These are phyloP conservation scores for Xyrichtys novacula DNA, from an alignment of 2,797 vertebrate genomes.

Conservation along the genomic window DNA sequence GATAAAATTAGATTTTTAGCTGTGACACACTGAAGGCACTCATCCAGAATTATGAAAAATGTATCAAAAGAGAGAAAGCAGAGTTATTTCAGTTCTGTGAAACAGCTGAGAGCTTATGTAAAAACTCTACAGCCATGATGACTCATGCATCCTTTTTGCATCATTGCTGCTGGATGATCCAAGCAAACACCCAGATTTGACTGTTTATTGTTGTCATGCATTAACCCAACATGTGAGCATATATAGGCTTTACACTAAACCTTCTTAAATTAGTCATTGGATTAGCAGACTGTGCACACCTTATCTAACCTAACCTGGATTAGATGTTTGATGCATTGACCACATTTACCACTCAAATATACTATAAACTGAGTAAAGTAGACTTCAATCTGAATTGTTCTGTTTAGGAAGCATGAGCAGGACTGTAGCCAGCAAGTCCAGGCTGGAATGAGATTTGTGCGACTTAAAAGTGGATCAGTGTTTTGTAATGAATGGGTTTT, in stretches of 20 bases:
- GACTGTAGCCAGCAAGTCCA: neutral
- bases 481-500: conserved; percentile 75
- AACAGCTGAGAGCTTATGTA: conserved; percentile 11
- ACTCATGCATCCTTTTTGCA: conserved; percentile 20
- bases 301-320: neutral
- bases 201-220: neutral
- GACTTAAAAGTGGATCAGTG: conserved; percentile 75
- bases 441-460: conserved; percentile 56
- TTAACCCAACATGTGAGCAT: neutral
- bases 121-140: conserved; percentile 14
- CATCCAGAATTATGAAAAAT: neutral
- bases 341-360: neutral
- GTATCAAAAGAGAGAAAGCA: neutral
- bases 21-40: too few species aligned
- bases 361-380: neutral
- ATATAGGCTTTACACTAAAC: too few species aligned
- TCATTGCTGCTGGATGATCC: neutral
- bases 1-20: neutral
- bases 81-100: neutral
- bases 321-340: neutral
- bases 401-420: neutral
- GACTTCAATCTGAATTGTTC: neutral
- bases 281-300: neutral
- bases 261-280: neutral
- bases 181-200: neutral